phyloP scores from a whole-genome alignment of 2,888 invertebrate genomes.

The Ecdyonurus torrentis region DNA sequence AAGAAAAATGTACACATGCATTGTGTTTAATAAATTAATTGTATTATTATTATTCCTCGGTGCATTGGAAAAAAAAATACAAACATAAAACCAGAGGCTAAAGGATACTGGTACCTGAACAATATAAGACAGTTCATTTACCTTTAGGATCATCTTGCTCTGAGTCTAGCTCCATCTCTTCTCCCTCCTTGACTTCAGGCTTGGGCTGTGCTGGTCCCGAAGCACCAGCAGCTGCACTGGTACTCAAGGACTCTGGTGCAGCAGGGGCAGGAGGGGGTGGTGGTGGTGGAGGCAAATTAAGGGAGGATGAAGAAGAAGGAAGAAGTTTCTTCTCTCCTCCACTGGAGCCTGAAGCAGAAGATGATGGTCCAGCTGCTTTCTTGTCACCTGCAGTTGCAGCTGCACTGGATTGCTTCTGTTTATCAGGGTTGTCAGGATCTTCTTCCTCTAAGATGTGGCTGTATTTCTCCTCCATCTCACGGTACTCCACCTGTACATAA shows the following conservation, averaged over 20 bases:
- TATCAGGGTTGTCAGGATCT: slow-evolving; percentile 38
- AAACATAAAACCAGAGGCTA: too few species aligned
- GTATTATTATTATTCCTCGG: too few species aligned
- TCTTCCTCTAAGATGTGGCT: slow-evolving; percentile 33
- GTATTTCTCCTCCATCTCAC: slow-evolving; percentile 50
- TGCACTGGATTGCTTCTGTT: slow-evolving; percentile 26
- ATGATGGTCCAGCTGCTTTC: slow-evolving; percentile 26
- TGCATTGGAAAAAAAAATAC: too few species aligned
- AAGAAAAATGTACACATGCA: too few species aligned
- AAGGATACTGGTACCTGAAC: too few species aligned
- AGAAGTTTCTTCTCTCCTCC: slow-evolving; percentile 6
- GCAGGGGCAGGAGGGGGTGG: slow-evolving; percentile 8
- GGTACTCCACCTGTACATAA: slow-evolving; percentile 37
- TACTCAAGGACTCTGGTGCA: slow-evolving; percentile 1
- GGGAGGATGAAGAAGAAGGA: slow-evolving; percentile 5
- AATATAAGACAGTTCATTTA: too few species aligned
- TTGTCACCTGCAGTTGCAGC: slow-evolving; percentile 28
- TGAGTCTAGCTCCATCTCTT: slow-evolving; percentile 29
- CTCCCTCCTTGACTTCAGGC: slow-evolving; percentile 20
- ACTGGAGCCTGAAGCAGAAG: slow-evolving; percentile 4
- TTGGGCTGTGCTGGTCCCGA: not conserved
- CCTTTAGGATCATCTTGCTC: slow-evolving; percentile 36
- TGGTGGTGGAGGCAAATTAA: slow-evolving; percentile 1
- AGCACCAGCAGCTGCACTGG: not conserved
- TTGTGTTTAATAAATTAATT: too few species aligned